These are phyloP conservation scores for Ennomos fuscantarius DNA, from an alignment of 2,888 invertebrate genomes.

Conservation along the genomic window DNA sequence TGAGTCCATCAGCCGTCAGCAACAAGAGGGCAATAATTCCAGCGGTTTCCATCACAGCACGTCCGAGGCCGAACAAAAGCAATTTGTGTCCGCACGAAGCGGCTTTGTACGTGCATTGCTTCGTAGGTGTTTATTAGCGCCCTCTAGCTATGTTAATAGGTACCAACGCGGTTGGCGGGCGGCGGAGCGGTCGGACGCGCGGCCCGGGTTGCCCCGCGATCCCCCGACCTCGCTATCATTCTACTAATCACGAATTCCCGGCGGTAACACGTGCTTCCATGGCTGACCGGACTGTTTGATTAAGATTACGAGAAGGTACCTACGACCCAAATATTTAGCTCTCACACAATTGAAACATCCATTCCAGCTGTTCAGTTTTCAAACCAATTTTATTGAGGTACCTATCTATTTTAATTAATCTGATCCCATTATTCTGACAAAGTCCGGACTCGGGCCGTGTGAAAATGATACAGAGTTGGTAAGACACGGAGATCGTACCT, in stretches of 20 bases:
- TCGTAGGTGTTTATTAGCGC: conserved; percentile 79
- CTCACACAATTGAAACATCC: conserved; percentile 35
- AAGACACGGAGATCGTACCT: conserved; percentile 49
- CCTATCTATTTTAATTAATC: conserved; percentile 34
- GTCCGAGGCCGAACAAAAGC: conserved; percentile 78
- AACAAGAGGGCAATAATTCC: conserved; percentile 56
- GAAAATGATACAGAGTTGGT: conserved; percentile 39
- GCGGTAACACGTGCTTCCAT: conserved; percentile 59
- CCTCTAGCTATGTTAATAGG: conserved; percentile 62
- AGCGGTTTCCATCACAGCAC: conserved; percentile 66
- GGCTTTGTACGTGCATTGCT: conserved; percentile 77
- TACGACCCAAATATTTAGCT: conserved; percentile 58
- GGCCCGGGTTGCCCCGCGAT: conserved; percentile 53
- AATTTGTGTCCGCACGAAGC: conserved; percentile 81
- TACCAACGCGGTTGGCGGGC: conserved; percentile 44
- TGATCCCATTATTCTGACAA: conserved; percentile 29
- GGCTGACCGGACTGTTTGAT: conserved; percentile 43
- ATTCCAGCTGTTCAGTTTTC: conserved; percentile 42
- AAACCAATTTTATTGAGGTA: conserved; percentile 27
- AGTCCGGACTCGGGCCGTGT: conserved; percentile 19
- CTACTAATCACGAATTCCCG: conserved; percentile 67
- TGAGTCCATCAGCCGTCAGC: conserved; percentile 68
- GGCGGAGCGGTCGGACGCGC: conserved; percentile 36
- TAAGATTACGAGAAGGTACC: conserved; percentile 39
- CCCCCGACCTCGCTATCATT: conserved; percentile 60